Conservation (phyloP, 1,140 invertebrate species). For the Teleopsis dalmanni region DNA sequence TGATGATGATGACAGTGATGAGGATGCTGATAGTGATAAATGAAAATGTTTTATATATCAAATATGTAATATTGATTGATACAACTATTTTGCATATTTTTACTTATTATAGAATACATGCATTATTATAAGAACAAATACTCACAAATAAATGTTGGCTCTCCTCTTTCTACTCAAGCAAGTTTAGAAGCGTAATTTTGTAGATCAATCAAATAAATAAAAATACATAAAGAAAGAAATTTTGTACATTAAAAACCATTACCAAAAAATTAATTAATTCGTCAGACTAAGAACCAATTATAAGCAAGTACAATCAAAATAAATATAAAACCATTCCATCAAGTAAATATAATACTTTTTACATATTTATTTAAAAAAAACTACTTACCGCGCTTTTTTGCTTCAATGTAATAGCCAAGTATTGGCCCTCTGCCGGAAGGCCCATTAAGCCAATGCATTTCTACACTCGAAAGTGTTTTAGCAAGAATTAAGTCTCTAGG, state of each 20-base stretch:
- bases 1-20: too few species aligned
- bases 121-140: too few species aligned
- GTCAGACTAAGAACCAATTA: too few species aligned
- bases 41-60: too few species aligned
- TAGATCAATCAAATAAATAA: background rate
- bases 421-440: constrained; percentile 77
- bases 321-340: too few species aligned
- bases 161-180: constrained; percentile 41
- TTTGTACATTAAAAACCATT: constrained; percentile 20
- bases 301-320: background rate
- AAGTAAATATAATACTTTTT: background rate
- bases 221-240: constrained; percentile 6
- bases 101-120: too few species aligned
- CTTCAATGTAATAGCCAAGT: constrained; percentile 89
- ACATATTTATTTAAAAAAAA: background rate
- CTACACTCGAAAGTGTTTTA: constrained; percentile 76
- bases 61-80: too few species aligned
- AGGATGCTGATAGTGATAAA: too few species aligned
- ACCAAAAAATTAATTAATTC: too few species aligned
- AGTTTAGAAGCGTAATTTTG: constrained; percentile 4
- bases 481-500: constrained; percentile 64
- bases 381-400: constrained; percentile 69
- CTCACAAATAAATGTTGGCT: constrained; percentile 42
- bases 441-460: constrained; percentile 82
- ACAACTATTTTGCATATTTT: too few species aligned